Conservation (phyloP, 2,797 vertebrate species). For the Peromyscus melanophrys region DNA sequence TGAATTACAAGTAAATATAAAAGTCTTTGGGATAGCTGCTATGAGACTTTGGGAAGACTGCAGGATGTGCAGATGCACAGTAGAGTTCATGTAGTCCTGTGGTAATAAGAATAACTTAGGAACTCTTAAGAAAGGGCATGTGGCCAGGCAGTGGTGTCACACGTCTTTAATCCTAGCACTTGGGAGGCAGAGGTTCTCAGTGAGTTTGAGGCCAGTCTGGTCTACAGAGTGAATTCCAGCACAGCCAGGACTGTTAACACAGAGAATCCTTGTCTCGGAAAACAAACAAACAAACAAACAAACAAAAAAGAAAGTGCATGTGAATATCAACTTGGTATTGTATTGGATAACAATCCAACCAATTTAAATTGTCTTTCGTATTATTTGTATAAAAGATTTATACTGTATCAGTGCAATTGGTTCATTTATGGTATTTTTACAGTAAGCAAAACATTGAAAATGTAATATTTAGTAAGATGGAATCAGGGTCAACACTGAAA, state of each 20-base stretch:
- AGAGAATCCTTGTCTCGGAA: background rate
- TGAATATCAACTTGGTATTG: background rate
- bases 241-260: background rate
- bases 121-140: slow-evolving; percentile 19
- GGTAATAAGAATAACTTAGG: background rate
- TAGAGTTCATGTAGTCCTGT: background rate
- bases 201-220: background rate
- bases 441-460: slow-evolving; percentile 77
- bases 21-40: background rate
- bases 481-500: slow-evolving; percentile 64
- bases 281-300: background rate
- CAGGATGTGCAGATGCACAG: background rate
- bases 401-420: background rate
- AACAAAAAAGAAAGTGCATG: background rate
- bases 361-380: background rate
- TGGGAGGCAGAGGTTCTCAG: background rate
- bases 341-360: slow-evolving; percentile 18
- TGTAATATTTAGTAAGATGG: slow-evolving; percentile 20
- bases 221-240: background rate
- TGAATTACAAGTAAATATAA: slow-evolving; percentile 61
- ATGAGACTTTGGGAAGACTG: slow-evolving; percentile 27
- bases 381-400: slow-evolving; percentile 37
- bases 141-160: background rate
- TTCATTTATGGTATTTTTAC: slow-evolving; percentile 64
- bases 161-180: background rate